Evolutionary conservation across 2,888 invertebrate genomes (phyloP).

Genomic region (Epistrophella euchroma): DNA sequence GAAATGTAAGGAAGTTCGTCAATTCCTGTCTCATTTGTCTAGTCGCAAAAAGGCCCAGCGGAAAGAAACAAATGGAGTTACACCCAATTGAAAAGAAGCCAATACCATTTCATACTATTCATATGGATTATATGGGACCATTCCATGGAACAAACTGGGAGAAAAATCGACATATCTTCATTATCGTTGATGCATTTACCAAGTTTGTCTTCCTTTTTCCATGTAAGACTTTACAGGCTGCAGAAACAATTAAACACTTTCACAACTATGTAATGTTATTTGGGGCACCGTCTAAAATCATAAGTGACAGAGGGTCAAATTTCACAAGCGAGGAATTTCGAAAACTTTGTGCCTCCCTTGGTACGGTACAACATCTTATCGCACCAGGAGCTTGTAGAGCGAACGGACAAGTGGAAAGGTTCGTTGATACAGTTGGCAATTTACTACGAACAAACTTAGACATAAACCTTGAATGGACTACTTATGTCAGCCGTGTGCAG

Average conservation of each 20-base stretch:
- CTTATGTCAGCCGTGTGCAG: slow-evolving; percentile 61
- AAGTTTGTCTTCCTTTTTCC: background rate
- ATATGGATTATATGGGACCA: background rate
- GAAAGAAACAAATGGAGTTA: slow-evolving; percentile 9
- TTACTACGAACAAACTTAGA: slow-evolving; percentile 57
- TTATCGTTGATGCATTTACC: background rate
- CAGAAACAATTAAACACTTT: background rate
- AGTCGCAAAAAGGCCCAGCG: background rate
- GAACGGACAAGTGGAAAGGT: slow-evolving; percentile 34
- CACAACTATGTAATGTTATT: background rate
- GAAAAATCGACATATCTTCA: background rate
- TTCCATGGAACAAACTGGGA: background rate
- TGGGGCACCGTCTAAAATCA: background rate
- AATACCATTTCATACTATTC: background rate
- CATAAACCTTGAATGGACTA: slow-evolving; percentile 53
- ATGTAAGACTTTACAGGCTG: background rate
- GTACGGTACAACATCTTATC: slow-evolving; percentile 23
- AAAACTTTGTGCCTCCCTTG: slow-evolving; percentile 30
- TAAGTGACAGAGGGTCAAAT: background rate
- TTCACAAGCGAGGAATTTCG: slow-evolving; percentile 18
- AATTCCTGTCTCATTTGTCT: background rate
- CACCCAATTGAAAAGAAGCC: background rate
- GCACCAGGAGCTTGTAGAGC: slow-evolving; percentile 38
- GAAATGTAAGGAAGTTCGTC: background rate
- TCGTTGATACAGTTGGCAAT: slow-evolving; percentile 49